Conservation (phyloP, 1,140 invertebrate species). For the Achatina immaculata region DNA sequence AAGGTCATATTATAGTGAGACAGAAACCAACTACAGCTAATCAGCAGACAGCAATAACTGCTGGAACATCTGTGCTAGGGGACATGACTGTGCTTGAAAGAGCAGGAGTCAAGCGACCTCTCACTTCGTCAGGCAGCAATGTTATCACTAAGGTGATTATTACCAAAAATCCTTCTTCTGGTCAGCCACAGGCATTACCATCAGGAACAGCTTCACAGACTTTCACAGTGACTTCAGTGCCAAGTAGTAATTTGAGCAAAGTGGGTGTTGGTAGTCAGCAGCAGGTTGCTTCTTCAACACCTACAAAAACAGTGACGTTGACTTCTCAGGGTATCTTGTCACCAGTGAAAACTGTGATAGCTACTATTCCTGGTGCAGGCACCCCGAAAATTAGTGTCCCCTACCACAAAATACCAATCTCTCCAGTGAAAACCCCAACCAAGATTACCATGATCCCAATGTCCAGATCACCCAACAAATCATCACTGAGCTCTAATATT, state of each 20-base stretch:
- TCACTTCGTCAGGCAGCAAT: slow-evolving; percentile 39
- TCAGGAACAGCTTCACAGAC: slow-evolving; percentile 29
- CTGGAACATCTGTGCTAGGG: slow-evolving; percentile 35
- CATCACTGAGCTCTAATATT: slow-evolving; percentile 53
- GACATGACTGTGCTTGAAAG: slow-evolving; percentile 43
- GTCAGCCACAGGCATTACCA: slow-evolving; percentile 64
- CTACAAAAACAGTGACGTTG: slow-evolving; percentile 80
- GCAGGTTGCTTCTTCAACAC: slow-evolving; percentile 53
- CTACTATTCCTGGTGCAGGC: slow-evolving; percentile 51
- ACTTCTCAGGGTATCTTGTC: slow-evolving; percentile 73
- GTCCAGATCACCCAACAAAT: slow-evolving; percentile 68
- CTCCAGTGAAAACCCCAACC: slow-evolving; percentile 66
- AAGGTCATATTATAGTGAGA: slow-evolving; percentile 39
- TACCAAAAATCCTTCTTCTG: slow-evolving; percentile 71
- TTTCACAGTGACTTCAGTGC: slow-evolving; percentile 41
- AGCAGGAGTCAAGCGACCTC: slow-evolving; percentile 51
- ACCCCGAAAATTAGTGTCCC: slow-evolving; percentile 63
- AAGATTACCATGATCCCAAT: slow-evolving; percentile 71
- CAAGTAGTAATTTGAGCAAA: neutral
- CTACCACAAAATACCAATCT: slow-evolving; percentile 65
- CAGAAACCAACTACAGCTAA: neutral
- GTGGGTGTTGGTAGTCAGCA: slow-evolving; percentile 25
- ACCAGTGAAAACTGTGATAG: slow-evolving; percentile 56
- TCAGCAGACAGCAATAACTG: slow-evolving; percentile 19
- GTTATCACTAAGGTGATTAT: slow-evolving; percentile 76